phyloP scores from a whole-genome alignment of 2,888 invertebrate genomes.

The Synergus japonicus region DNA sequence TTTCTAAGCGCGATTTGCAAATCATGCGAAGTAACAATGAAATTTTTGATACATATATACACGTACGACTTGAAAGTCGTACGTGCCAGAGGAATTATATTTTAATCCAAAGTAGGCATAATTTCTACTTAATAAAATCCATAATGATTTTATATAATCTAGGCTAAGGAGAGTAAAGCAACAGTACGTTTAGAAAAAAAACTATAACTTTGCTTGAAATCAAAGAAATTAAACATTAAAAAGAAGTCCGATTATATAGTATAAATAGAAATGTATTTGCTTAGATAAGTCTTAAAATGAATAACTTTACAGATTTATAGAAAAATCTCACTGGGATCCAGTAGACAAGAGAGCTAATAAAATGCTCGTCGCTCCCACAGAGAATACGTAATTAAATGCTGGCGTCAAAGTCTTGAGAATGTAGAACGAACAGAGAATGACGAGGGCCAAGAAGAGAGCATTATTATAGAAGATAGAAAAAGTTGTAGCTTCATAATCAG shows the following conservation, averaged over 20 bases:
- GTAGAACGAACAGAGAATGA: slow-evolving; percentile 96
- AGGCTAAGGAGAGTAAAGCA: neutral
- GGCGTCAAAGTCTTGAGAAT: slow-evolving; percentile 93
- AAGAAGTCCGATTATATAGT: slow-evolving; percentile 47
- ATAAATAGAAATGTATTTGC: slow-evolving; percentile 63
- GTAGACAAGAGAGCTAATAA: slow-evolving; percentile 97
- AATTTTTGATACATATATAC: neutral
- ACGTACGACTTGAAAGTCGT: neutral
- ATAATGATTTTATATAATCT: neutral
- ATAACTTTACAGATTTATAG: slow-evolving; percentile 43
- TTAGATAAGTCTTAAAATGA: slow-evolving; percentile 49
- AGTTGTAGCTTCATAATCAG: slow-evolving; percentile 99
- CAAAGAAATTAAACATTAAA: slow-evolving; percentile 1
- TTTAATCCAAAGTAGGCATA: no score
- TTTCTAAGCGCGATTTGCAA: neutral
- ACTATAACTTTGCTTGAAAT: neutral
- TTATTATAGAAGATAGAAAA: slow-evolving; percentile 99
- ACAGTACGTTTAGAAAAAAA: neutral
- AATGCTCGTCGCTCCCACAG: slow-evolving; percentile 93
- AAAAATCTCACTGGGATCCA: slow-evolving; percentile 83
- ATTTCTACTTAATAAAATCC: neutral
- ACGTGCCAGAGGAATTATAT: no score
- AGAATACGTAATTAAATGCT: slow-evolving; percentile 95
- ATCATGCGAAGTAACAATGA: neutral
- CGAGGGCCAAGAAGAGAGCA: slow-evolving; percentile 94